Percentiles rank a stretch among this genome's conserved stretches.
Conservation (phyloP, 1,140 invertebrate genomes). For the Lutraria rhynchaena region DNA sequence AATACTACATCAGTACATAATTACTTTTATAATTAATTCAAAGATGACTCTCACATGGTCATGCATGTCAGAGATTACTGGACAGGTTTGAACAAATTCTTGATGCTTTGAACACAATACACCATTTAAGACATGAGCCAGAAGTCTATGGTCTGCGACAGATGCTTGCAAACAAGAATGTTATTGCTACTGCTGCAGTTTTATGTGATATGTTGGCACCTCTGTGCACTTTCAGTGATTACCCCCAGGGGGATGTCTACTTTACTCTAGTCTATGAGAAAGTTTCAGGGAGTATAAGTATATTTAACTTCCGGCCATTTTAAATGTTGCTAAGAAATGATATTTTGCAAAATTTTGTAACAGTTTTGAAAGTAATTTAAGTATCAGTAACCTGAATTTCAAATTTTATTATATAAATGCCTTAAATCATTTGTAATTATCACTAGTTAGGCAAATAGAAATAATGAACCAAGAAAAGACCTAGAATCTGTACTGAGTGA, state of each 20-base stretch:
- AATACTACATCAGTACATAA: not conserved
- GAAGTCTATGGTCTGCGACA: slow-evolving; percentile 29
- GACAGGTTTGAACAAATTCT: slow-evolving; percentile 4
- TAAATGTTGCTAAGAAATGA: too few species aligned
- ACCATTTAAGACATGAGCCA: not conserved
- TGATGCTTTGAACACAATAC: slow-evolving; percentile 5
- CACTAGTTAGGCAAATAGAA: too few species aligned
- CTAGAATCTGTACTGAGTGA: too few species aligned
- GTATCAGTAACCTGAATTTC: too few species aligned
- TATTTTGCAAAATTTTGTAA: too few species aligned
- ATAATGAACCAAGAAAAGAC: too few species aligned
- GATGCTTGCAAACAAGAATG: slow-evolving; percentile 20
- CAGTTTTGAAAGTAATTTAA: too few species aligned
- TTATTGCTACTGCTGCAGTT: slow-evolving; percentile 19
- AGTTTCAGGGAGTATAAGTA: too few species aligned
- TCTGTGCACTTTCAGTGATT: not conserved
- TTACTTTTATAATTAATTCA: not conserved
- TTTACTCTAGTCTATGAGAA: too few species aligned
- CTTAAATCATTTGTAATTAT: too few species aligned
- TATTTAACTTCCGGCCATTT: too few species aligned
- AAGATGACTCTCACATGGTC: slow-evolving; percentile 5
- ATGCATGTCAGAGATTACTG: not conserved
- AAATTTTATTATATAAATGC: too few species aligned
- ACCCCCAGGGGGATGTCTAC: slow-evolving; percentile 45
- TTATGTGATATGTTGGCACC: slow-evolving; percentile 25